phyloP scores from a whole-genome alignment of 2,888 invertebrate genomes.

The Hemithea aestivaria region DNA sequence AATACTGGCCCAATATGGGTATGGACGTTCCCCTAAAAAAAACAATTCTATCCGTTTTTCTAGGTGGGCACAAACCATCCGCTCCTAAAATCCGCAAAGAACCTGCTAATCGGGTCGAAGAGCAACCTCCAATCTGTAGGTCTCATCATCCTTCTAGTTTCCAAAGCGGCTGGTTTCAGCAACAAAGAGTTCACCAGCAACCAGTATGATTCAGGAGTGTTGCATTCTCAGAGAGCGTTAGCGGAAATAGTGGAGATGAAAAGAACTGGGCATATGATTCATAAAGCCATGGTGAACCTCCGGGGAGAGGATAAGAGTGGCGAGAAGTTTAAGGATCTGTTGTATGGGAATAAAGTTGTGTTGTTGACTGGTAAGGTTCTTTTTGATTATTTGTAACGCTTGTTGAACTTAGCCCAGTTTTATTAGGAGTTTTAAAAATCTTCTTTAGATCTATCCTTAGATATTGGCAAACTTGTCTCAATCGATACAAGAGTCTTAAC shows the following conservation, averaged over 20 bases:
- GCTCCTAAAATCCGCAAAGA: slow-evolving; percentile 64
- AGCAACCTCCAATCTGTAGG: slow-evolving; percentile 70
- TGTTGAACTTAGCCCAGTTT: no score
- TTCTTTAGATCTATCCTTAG: no score
- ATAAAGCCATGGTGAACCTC: slow-evolving; percentile 66
- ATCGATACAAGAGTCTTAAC: no score
- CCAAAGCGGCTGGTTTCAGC: slow-evolving; percentile 63
- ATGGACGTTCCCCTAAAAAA: no score
- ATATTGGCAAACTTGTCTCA: no score
- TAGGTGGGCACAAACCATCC: slow-evolving; percentile 71
- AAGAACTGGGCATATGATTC: slow-evolving; percentile 66
- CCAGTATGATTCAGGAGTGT: slow-evolving; percentile 56
- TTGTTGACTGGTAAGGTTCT: slow-evolving; percentile 54
- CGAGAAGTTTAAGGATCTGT: slow-evolving; percentile 57
- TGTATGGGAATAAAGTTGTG: slow-evolving; percentile 68
- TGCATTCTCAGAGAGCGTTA: slow-evolving; percentile 70
- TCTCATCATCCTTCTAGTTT: slow-evolving; percentile 57
- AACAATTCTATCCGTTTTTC: not conserved
- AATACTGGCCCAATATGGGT: no score
- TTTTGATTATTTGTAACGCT: no score
- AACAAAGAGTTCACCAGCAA: slow-evolving; percentile 39
- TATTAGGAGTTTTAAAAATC: no score
- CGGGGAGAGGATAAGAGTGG: slow-evolving; percentile 50
- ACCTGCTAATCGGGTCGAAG: slow-evolving; percentile 64
- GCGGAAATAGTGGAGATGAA: slow-evolving; percentile 75